Evolutionary conservation across 2,888 invertebrate species (phyloP), one percentile per base, ranked within the genome.

Genomic region (Eupithecia dodoneata): DNA sequence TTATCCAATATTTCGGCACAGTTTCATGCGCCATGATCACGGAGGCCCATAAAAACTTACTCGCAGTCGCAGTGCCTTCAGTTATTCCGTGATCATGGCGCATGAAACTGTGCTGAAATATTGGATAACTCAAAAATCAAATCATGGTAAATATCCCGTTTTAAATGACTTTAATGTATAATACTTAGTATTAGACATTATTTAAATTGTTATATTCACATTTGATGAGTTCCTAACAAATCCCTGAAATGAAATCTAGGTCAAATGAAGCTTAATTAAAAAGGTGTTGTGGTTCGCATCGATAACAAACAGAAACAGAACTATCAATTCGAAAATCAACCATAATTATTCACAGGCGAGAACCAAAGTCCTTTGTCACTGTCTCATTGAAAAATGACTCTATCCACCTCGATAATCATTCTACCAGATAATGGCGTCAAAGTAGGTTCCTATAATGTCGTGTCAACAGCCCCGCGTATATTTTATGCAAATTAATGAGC

Each of bases 401-500:
- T 73, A 79, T 81, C 65, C 74, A 78, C 76, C 74, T 74, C 74
- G 72, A 71, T 76, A 81, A 81, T 79, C 77, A 79, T 77, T 82
- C 81, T 81, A 52, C 67, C 66, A 80, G 81, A 82, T 81, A 82
- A 81, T 80, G 73, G 80, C 74, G 78, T 67, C 74, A 73, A 77
- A 71, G 78, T 77, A 80, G 69, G 44, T 45, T 15, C 69, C n/a
- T 73, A 75, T 80, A 63, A 63, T 63, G 30, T 63, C 77, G 79
- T 81, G 82, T 79, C 82, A 75, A 79, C 81, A 82, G 69, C 75
- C 52, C 70, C 69, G 71, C 75, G 76, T 76, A 79, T 77, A 76
- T 81, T 79, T 76, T 82, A 81, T 77, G 80, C 73, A 82, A 82
- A 82, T 80, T 81, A 74, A 80, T 80, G 72, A 76, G 65, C 30